Evolutionary conservation across 1,140 invertebrate species (phyloP), one percentile per base, ranked within the genome.

Genomic region (Hesperophylax magnus): DNA sequence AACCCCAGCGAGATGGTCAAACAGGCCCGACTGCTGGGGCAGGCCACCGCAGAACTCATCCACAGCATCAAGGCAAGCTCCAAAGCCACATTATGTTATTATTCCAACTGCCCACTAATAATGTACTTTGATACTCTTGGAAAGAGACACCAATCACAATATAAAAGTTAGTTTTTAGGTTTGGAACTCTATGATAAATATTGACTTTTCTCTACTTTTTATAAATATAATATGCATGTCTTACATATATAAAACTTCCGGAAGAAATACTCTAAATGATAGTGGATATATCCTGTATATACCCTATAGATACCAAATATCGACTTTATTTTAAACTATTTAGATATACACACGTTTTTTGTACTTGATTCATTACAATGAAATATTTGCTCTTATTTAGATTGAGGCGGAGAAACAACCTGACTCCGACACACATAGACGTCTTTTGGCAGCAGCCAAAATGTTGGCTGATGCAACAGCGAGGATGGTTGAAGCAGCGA

Each of bases 391-490:
- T 76, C 6, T 78, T 24, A 67, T 71, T 24, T 84, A 92, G 89
- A 94, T 95, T 24, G 97, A 99, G 87, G 98, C 98, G 0, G 97
- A 98, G 84, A 92, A 92, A 56, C 94, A 97, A 84, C 93, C 95
- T 0, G 96, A 98, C 88, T 94, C 95, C 0, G 97, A 99, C 69
- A 92, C 96, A 18, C 98, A 99, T 86, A 93, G 96, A 76, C 92
- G 97, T 81, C 87, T 99, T 7, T 88, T 99, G 58, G 97, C 97
- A 0, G 97, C 97, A 0, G 97, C 97, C 6, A 98, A 98, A 88
- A 91, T 95, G 63, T 90, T 99, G 15, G 98, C 98, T 2, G 98
- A 99, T 89, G 98, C 98, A 8, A 99, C 98, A 0, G 95, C 97
- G 0, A 93, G 95, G 82, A 96, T 99, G 94, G 97, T 99, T 2